Percentiles rank a stretch among this genome's conserved stretches.
phyloP scores from a whole-genome alignment of 2,888 invertebrate species.

The Amphipoea oculea region DNA sequence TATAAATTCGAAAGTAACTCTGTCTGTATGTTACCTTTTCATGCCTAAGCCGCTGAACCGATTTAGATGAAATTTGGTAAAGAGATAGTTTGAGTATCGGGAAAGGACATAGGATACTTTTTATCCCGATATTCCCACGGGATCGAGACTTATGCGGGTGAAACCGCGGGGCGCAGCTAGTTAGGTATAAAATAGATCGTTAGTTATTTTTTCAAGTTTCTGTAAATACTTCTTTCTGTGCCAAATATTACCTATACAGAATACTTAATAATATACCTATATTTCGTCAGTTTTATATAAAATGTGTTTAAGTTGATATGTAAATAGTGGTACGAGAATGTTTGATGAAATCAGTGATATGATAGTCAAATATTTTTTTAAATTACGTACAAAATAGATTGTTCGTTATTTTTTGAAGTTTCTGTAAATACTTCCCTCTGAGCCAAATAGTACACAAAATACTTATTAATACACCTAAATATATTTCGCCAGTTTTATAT shows the following conservation, averaged over 20 bases:
- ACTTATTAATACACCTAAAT: neutral
- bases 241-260: neutral
- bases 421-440: neutral
- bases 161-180: too few relatives aligned
- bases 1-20: too few relatives aligned
- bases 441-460: neutral
- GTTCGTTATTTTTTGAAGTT: neutral
- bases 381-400: neutral
- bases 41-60: too few relatives aligned
- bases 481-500: neutral
- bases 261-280: neutral
- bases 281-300: neutral
- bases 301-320: conserved; percentile 39
- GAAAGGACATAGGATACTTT: too few relatives aligned
- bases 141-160: too few relatives aligned
- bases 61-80: too few relatives aligned
- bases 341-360: conserved; percentile 11
- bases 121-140: too few relatives aligned
- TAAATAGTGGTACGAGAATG: neutral
- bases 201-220: neutral
- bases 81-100: too few relatives aligned
- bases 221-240: neutral
- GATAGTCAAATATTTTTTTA: conserved; percentile 3
- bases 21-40: too few relatives aligned
- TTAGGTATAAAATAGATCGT: neutral